A percentile compares a stretch with the other conserved stretches of the same genome.
phyloP scores from a whole-genome alignment of 2,888 invertebrate genomes.

The Seira musarum region DNA sequence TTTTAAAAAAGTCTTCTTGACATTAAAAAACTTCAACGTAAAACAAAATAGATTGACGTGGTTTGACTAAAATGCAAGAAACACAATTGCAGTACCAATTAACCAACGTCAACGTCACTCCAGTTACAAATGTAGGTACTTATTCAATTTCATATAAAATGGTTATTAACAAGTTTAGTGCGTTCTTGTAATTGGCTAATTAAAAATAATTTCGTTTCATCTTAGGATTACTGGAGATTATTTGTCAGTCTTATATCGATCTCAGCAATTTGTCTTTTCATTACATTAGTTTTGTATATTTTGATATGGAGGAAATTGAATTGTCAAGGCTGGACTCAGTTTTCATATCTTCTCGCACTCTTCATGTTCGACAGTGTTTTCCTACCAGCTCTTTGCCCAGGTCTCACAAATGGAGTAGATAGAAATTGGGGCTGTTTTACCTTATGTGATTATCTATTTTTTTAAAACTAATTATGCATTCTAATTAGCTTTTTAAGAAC shows the following conservation, averaged over 20 bases:
- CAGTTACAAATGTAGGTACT: too few relatives aligned
- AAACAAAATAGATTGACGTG: too few relatives aligned
- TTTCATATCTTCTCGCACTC: conserved; percentile 50
- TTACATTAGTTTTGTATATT: conserved; percentile 59
- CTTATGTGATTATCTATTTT: conserved; percentile 23
- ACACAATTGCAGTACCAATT: too few relatives aligned
- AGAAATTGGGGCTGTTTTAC: conserved; percentile 24
- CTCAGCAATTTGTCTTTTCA: conserved; percentile 61
- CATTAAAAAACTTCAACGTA: too few relatives aligned
- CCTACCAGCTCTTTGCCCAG: conserved; percentile 51
- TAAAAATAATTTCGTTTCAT: neutral
- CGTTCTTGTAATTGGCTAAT: neutral
- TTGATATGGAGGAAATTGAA: conserved; percentile 62
- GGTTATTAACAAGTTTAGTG: too few relatives aligned
- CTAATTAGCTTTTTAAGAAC: neutral
- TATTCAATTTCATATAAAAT: too few relatives aligned
- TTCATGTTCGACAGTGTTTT: conserved; percentile 51
- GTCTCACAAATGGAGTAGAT: conserved; percentile 29
- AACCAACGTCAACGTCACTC: too few relatives aligned
- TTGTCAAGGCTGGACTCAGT: conserved; percentile 64
- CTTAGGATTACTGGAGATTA: conserved; percentile 50
- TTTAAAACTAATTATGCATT: too few relatives aligned
- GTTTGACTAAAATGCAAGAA: too few relatives aligned
- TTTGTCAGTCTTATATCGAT: conserved; percentile 62
- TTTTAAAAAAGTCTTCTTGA: too few relatives aligned